Evolutionary conservation across 2,113 vertebrate genomes (phyloP).

Genomic region (Bubalus kerabau): DNA sequence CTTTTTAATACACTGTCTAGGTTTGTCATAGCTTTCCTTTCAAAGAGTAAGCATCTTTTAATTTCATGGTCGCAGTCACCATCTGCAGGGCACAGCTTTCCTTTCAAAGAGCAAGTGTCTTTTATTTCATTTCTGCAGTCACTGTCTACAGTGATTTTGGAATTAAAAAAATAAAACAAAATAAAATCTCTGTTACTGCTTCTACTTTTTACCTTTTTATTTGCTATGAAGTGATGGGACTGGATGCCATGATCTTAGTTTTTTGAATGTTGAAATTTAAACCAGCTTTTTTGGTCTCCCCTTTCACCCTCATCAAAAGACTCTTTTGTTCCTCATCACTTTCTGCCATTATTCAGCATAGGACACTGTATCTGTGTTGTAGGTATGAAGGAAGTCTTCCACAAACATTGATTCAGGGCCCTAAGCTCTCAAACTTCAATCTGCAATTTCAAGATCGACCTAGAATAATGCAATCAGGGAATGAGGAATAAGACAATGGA

Average conservation of each 20-base stretch:
- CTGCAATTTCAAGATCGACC: neutral
- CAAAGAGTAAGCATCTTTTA: neutral
- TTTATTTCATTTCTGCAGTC: neutral
- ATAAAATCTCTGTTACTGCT: neutral
- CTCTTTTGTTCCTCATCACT: neutral
- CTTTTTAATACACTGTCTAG: neutral
- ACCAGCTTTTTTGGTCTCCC: neutral
- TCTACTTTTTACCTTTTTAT: neutral
- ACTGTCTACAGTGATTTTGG: neutral
- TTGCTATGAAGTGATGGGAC: neutral
- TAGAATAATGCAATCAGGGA: neutral
- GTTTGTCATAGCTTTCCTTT: neutral
- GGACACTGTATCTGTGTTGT: neutral
- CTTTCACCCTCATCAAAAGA: neutral
- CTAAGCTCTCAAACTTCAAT: neutral
- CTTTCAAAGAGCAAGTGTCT: neutral
- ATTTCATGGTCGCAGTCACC: neutral
- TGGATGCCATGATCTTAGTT: neutral
- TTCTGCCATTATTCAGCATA: neutral
- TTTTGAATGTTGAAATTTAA: neutral
- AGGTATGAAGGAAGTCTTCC: neutral
- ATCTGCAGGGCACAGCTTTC: neutral
- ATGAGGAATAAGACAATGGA: neutral
- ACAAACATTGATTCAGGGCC: neutral
- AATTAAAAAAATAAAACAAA: neutral